Conservation (phyloP, 2,888 invertebrate genomes). For the Ectemnius continuus region DNA sequence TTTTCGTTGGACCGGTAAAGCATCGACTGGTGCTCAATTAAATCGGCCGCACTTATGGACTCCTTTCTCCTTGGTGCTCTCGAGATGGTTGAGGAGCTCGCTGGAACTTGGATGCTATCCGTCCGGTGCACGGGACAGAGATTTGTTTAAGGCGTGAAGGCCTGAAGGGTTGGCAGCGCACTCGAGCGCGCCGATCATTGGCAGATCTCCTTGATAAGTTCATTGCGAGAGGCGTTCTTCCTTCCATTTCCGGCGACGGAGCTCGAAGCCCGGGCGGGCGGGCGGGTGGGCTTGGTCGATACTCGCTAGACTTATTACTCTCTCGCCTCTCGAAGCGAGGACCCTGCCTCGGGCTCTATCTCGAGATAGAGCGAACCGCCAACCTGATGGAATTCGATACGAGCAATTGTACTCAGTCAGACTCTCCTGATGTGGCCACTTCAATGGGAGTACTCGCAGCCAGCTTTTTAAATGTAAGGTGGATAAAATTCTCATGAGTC, state of each 20-base stretch:
- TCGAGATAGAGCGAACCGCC: background rate
- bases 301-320: background rate
- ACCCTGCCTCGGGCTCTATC: too few species aligned
- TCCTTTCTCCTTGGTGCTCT: background rate
- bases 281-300: too few species aligned
- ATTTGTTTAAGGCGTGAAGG: conserved; percentile 2
- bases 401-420: background rate
- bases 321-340: background rate
- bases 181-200: background rate
- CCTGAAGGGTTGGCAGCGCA: background rate
- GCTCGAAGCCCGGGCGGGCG: too few species aligned
- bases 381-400: conserved; percentile 4
- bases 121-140: background rate
- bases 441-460: too few species aligned
- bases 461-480: too few species aligned
- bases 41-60: background rate
- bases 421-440: too few species aligned
- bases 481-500: background rate
- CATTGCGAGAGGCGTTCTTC: background rate
- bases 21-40: too few species aligned
- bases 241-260: background rate
- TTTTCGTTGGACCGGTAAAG: too few species aligned
- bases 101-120: background rate
- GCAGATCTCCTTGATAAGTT: conserved; percentile 3
- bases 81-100: background rate